Evolutionary conservation across 2,113 vertebrate genomes (phyloP), one percentile per base, ranked within the genome.

Genomic region (Oreocharis arfaki): DNA sequence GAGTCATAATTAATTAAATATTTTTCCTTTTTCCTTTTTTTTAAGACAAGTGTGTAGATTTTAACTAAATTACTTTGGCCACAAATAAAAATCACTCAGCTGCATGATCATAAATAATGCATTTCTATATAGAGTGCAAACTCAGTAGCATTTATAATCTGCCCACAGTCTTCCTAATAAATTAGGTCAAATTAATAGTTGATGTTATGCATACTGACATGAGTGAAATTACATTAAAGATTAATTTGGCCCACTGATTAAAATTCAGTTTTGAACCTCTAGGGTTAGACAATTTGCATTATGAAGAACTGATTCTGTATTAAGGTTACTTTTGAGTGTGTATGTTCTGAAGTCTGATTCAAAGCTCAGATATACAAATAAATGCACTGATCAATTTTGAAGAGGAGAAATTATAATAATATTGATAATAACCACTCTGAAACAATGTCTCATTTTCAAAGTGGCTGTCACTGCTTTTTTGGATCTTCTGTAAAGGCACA

Each of bases 211-310:
- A 89, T 89, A 87, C 84, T 89, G 96, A 97, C 94, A 95, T 95
- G 64, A 95, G 86, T 93, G 91, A 95, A 97, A 95, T 95, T 93
- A 90, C 93, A 96, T 95, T 92, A 97, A 93, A 93, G 30, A 84
- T 96, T 96, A 92, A 95, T 95, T 95, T 92, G 63, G 18, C 74
- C 95, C 88, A 52, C 55, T 91, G 57, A 55, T 96, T 93, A 90
- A 94, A 88, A 94, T 88, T 88, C 75, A 42, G 26, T 74, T 94
- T 96, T 93, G 80, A 92, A 94, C 83, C 63, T 96, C 79, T 88
- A 86, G 92, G 88, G 75, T 92, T 93, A 88, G 63, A 33, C 46
- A 83, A 92, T 96, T 88, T 94, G 24, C 68, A 88, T 95, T 88
- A 77, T 47, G 90, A 93, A 94, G 46, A 93, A 80, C 53, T 22